Evolutionary conservation across 2,797 vertebrate species (phyloP).

Genomic region (Fringilla coelebs): DNA sequence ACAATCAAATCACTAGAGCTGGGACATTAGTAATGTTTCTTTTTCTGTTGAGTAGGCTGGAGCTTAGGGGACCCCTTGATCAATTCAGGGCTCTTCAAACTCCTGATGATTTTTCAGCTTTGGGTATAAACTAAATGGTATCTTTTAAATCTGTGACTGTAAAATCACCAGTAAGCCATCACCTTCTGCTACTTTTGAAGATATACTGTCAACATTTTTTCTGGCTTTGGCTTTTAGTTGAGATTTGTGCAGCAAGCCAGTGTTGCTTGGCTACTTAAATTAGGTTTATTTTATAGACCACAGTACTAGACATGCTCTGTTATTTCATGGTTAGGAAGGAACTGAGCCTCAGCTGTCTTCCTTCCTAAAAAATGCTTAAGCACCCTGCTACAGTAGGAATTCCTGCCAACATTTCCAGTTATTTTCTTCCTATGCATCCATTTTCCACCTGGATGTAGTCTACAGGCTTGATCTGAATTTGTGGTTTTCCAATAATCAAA

Average conservation of each 20-base stretch:
- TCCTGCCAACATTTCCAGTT: background rate
- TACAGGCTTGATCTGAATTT: background rate
- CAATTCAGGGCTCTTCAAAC: background rate
- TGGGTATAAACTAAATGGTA: background rate
- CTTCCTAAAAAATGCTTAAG: constrained; percentile 31
- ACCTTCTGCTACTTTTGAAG: background rate
- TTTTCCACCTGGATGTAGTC: background rate
- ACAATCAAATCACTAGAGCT: background rate
- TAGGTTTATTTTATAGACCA: constrained; percentile 12
- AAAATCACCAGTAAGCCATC: background rate
- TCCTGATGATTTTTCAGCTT: background rate
- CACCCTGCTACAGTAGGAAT: background rate
- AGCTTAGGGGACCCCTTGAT: background rate
- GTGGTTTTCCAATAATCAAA: background rate
- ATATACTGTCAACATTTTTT: background rate
- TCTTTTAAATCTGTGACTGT: background rate
- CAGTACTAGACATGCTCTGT: constrained; percentile 9
- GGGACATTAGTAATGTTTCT: background rate
- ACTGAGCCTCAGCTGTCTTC: constrained; percentile 36
- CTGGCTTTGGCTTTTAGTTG: background rate
- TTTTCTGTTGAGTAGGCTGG: background rate
- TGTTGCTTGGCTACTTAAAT: constrained; percentile 6
- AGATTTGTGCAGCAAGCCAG: background rate
- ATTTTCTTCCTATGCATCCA: background rate
- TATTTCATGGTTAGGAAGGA: constrained; percentile 48